Evolutionary conservation across 2,888 invertebrate genomes (phyloP), one percentile per base, ranked within the genome.

Genomic region (Lithophane ornitopus): DNA sequence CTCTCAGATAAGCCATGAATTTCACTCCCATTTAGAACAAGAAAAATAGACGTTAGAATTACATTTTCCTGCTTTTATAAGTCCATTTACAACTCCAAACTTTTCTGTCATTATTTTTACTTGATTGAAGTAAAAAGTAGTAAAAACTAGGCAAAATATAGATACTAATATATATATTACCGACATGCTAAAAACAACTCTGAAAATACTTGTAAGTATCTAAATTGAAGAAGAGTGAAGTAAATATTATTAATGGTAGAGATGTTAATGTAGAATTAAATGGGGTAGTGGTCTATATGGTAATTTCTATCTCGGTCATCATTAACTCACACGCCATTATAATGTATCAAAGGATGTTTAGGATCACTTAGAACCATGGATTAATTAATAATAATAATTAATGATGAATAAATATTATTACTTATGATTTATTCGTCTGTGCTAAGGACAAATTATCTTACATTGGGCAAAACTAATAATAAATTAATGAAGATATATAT

Each of bases 181-280:
- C 26, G 8, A 22, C 16, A 9, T 14, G 0, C 3, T 52, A 49
- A 39, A 54, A 69, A 80, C 7, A n/a, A 19, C 3, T 66, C 26
- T 49, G 19, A 66, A 72, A 44, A 34, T 44, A 74, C 34, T 34
- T 46, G 11, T 70, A n/a, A n/a, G n/a, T n/a, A 73, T 81, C 46
- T 62, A 73, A 58, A 66, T 78, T 76, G 41, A 39, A 49, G 26
- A 12, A 65, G 19, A 72, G 3, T 14, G 19, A 39, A 34, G 34
- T 59, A 46, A 54, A 74, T 54, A 74, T 62, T 56, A 62, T 67
- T n/a, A 41, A 56, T 67, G 56, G n/a, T 34, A 81, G 14, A 3
- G 34, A 63, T 8, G 70, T 63, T 28, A 70, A 78, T 52, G 54
- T 54, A 2, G 44, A 52, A 54, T n/a, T 66, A 44, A 44, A 49